These are phyloP conservation scores for Thoracochromis brauschi DNA, from an alignment of 2,113 vertebrate genomes.

Conservation along the genomic window DNA sequence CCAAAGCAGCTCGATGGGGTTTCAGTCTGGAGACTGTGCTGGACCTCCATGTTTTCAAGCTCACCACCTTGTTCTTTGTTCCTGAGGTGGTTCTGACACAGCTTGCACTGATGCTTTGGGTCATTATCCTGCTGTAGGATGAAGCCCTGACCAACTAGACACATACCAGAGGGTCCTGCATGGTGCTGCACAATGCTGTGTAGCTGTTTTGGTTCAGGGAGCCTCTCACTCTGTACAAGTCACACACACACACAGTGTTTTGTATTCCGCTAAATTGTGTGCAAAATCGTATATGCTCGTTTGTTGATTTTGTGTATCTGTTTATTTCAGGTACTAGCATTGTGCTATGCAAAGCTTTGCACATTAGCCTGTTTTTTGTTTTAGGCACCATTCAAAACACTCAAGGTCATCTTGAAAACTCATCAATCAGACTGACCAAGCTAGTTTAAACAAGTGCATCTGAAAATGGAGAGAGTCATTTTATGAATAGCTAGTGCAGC, in stretches of 20 bases:
- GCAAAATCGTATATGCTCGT: not conserved
- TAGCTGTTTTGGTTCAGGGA: not conserved
- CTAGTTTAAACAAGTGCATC: not conserved
- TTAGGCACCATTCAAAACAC: not conserved
- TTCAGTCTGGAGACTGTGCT: not conserved
- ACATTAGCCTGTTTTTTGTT: not conserved
- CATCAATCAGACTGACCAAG: not conserved
- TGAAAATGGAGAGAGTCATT: not conserved
- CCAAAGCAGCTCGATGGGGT: not conserved
- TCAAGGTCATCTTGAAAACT: not conserved
- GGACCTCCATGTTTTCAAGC: fast-evolving
- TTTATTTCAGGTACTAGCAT: not conserved
- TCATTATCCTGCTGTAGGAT: not conserved
- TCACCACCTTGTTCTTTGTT: not conserved
- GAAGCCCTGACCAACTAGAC: not conserved
- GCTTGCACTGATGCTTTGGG: not conserved
- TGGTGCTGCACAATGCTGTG: not conserved
- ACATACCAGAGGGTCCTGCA: not conserved
- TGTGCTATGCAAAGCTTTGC: not conserved
- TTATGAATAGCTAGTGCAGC: fast-evolving
- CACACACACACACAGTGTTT: not conserved
- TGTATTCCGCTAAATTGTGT: not conserved
- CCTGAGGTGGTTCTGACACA: not conserved
- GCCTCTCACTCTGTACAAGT: not conserved
- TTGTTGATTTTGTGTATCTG: not conserved